Conservation (phyloP, 2,888 invertebrate genomes). For the Nomada fabriciana region DNA sequence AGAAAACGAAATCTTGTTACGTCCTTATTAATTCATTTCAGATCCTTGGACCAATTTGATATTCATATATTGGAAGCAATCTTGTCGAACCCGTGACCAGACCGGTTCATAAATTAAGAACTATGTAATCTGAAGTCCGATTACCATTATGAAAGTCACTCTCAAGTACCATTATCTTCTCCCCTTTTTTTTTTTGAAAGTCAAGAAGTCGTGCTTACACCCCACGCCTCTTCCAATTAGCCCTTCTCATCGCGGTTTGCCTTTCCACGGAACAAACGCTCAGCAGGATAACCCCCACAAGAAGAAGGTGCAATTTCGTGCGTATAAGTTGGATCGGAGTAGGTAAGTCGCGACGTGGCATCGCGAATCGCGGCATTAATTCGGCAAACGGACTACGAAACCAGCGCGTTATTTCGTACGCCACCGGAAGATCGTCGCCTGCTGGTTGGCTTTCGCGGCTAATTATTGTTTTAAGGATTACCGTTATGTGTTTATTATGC, state of each 20-base stretch:
- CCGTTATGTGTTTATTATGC: constrained; percentile 84
- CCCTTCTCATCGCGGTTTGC: constrained; percentile 20
- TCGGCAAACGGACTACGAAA: constrained; percentile 76
- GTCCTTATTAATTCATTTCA: too few species aligned
- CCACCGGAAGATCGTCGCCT: constrained; percentile 71
- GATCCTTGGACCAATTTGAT: too few species aligned
- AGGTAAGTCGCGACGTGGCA: constrained; percentile 52
- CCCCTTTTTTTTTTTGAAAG: too few species aligned
- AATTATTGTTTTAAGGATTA: constrained; percentile 85
- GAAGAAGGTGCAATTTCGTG: constrained; percentile 66
- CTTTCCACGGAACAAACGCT: constrained; percentile 17
- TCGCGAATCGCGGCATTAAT: constrained; percentile 74
- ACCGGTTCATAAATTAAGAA: too few species aligned
- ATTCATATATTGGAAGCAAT: too few species aligned
- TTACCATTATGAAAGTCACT: too few species aligned
- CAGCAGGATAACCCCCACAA: constrained; percentile 63
- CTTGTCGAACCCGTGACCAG: too few species aligned
- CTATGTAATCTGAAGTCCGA: too few species aligned
- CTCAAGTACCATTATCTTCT: too few species aligned
- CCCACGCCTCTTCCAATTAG: background rate
- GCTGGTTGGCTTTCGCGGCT: constrained; percentile 76
- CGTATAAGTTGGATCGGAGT: constrained; percentile 52
- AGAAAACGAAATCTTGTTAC: too few species aligned
- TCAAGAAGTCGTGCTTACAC: too few species aligned
- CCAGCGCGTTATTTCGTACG: constrained; percentile 66